Percentiles rank a stretch among this genome's conserved stretches.
Conservation (phyloP, 1,140 invertebrate species). For the Aradophagus sp. region DNA sequence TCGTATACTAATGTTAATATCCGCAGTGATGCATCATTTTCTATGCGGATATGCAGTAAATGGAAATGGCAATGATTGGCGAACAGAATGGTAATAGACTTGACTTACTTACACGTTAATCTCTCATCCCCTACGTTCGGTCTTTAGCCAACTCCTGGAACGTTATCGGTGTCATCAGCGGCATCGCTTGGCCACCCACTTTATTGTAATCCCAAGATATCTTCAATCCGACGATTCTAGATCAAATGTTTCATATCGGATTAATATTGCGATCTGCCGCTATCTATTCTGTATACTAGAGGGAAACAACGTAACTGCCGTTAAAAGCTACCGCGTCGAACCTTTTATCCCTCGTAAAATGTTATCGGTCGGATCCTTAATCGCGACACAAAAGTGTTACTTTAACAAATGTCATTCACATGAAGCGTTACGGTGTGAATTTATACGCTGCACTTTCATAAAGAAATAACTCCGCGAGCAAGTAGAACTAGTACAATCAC, state of each 20-base stretch:
- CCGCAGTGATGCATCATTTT: conserved; percentile 48
- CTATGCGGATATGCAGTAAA: conserved; percentile 47
- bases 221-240: conserved; percentile 41
- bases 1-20: conserved; percentile 32
- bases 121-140: conserved; percentile 44
- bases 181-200: conserved; percentile 11
- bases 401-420: conserved; percentile 12
- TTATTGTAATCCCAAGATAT: conserved; percentile 43
- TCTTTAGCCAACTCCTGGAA: conserved; percentile 36
- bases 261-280: conserved; percentile 50
- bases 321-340: conserved; percentile 14
- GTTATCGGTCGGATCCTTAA: conserved; percentile 33
- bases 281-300: conserved; percentile 7
- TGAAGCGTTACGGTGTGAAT: no score
- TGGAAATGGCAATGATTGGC: conserved; percentile 45
- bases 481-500: no score
- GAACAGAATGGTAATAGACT: conserved; percentile 51
- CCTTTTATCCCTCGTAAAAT: conserved; percentile 24
- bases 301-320: conserved; percentile 17
- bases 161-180: conserved; percentile 54
- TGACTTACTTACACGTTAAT: conserved; percentile 61
- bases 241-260: conserved; percentile 59
- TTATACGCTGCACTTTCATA: no score
- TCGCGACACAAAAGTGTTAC: conserved; percentile 14
- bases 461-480: no score